These are phyloP conservation scores for Andrena hattorfiana DNA, from an alignment of 2,888 invertebrate species.

Conservation along the genomic window DNA sequence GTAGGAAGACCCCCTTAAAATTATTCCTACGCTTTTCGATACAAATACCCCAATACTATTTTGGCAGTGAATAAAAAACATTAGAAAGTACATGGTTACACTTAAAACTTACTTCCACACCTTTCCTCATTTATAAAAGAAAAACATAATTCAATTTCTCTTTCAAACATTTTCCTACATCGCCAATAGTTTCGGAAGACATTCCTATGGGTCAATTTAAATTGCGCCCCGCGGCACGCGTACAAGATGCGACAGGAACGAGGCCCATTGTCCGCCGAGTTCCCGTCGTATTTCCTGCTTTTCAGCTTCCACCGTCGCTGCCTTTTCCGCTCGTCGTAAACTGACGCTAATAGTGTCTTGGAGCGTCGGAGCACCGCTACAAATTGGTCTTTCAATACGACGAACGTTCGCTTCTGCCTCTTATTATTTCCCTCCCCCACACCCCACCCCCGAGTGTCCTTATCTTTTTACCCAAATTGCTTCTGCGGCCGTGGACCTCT, in stretches of 20 bases:
- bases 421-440: conserved; percentile 30
- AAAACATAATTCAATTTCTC: too few relatives aligned
- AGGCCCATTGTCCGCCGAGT: conserved; percentile 7
- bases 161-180: too few relatives aligned
- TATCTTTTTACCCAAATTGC: conserved; percentile 64
- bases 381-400: conserved; percentile 67
- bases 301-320: conserved; percentile 28
- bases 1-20: too few relatives aligned
- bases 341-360: conserved; percentile 65
- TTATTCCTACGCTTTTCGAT: too few relatives aligned
- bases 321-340: conserved; percentile 52
- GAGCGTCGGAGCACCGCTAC: conserved; percentile 50
- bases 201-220: too few relatives aligned
- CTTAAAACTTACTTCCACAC: too few relatives aligned
- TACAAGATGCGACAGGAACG: conserved; percentile 3
- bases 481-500: conserved; percentile 50
- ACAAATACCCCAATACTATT: too few relatives aligned
- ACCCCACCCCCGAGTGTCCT: conserved; percentile 30
- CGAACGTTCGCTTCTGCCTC: conserved; percentile 52
- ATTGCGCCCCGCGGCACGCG: not conserved
- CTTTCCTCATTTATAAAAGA: too few relatives aligned
- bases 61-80: too few relatives aligned
- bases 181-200: too few relatives aligned
- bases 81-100: too few relatives aligned
- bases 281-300: conserved; percentile 31